Base-by-base conservation (phyloP, 2,797 vertebrate species). In the Microhierax caerulescens region DNA sequence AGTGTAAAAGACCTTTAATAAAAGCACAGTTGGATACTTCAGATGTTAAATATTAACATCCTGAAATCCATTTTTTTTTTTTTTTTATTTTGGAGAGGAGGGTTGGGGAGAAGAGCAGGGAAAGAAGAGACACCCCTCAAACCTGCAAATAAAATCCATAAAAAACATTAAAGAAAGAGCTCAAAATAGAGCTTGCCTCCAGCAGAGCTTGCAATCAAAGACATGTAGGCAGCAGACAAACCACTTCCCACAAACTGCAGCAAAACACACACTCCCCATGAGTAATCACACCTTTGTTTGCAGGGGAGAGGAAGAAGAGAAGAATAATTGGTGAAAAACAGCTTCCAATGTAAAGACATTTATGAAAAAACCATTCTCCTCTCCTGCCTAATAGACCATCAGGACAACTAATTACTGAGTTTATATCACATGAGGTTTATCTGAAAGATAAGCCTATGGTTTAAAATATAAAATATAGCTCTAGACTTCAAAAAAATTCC, bases 201-300 rank as follows among this genome's bases (percentile, higher is more conserved):
- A 97, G 91, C 96, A 95, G 94, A 94, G 88, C 94, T 91, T 88
- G 73, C 95, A 94, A 97, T 95, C 95, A 97, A 94, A 96, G 94
- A 95, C 88, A 96, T 56, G 80, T 84, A 96, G 91, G 93, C 95
- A 96, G 91, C 93, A 92, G 80, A 97, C 73, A 85, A 96, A 95
- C 83, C 90, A 95, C 90, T 95, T 96, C 73, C 96, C 86, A 96
- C 88, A 96, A 97, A 96, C 88, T 96, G 80, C 93, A 92, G 96
- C 93, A 97, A 96, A 97, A 97, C 79, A 96, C 85, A 95, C 92
- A 90, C 96, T 97, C 94, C 95, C 94, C 95, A 88, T 92, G 93
- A 95, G 97, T 95, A 97, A 97, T 96, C 97, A 95, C 96, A 97
- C 95, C 97, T 97, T 94, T 97, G 90, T 96, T 97, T 96, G 96